Evolutionary conservation across 2,113 vertebrate species (phyloP), one percentile per base, ranked within the genome.

Genomic region (Lepus europaeus): DNA sequence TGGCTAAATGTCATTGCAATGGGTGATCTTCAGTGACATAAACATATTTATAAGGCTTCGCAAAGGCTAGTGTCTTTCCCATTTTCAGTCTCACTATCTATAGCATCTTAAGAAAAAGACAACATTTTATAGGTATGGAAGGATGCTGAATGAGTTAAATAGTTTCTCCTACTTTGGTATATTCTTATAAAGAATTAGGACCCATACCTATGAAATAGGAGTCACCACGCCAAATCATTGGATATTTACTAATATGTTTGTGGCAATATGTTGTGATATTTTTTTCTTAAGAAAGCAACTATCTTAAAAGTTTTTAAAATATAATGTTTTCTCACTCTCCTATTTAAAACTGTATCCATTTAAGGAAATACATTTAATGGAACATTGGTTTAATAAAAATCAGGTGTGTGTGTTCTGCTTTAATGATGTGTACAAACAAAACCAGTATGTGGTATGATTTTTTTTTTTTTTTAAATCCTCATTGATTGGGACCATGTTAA

Each of bases 371-470:
- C 22, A 87, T 85, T 93, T 93, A 94, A 77, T 93, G 53, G 25
- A 90, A 63, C 33, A 59, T 59, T 59, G 19, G 14, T 85, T 89
- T 90, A 89, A 86, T 95, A 95, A 85, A 96, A 93, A 91, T 89
- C 51, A 66, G 5, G 53, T 77, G 23, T 66, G 9, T 82, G 25
- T 17, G 5, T 63, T 95, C 53, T 76, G 33, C 23, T 82, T 93
- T 94, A 89, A 53, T 93, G 53, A 72, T 90, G 39, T 86, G 27
- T 88, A 81, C 33, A 94, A 89, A 84, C 31, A 93, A 80, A 94
- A 51, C 23, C 81, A 90, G 61, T 77, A 68, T 79, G 77, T 70
- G 27, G 29, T 56, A 51, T 93, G 31, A 33, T n/a, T 80, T 68
- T 72, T 63, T 89, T 49, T 33, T 33, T 51, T 36, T 79, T 36